Conservation (phyloP, 2,888 invertebrate genomes). For the Caenorhabditis wallacei region DNA sequence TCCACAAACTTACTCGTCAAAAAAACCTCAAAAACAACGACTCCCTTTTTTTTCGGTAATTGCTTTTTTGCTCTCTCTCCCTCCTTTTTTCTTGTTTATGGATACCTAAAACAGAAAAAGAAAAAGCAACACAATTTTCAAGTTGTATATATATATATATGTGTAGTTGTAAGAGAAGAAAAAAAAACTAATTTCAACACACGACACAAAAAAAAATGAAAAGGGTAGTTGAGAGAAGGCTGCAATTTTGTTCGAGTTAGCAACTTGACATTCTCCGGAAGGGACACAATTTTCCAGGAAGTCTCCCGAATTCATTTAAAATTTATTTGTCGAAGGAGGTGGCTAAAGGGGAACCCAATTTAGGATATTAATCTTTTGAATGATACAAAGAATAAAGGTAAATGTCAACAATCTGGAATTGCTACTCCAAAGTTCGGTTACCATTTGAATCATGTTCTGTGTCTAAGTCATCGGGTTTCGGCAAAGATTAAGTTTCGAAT, state of each 20-base stretch:
- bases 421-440: background rate
- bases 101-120: constrained; percentile 13
- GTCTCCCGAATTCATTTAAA: too few species aligned
- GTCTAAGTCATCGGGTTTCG: background rate
- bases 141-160: background rate
- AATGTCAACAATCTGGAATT: background rate
- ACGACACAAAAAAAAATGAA: constrained; percentile 1
- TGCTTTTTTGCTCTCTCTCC: constrained; percentile 22
- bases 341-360: too few species aligned
- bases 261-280: background rate
- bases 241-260: constrained; percentile 3
- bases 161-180: background rate
- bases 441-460: too few species aligned
- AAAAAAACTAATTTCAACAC: background rate
- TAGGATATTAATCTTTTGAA: too few species aligned
- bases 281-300: background rate
- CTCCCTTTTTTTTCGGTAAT: constrained; percentile 3
- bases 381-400: too few species aligned
- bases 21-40: constrained; percentile 21
- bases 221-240: background rate
- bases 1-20: background rate
- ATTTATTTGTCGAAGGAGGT: too few species aligned
- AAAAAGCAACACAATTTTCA: background rate
- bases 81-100: constrained; percentile 5
- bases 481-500: background rate